These are phyloP conservation scores for Aphelenchoides fujianensis DNA, from an alignment of 1,140 invertebrate genomes.

Conservation along the genomic window DNA sequence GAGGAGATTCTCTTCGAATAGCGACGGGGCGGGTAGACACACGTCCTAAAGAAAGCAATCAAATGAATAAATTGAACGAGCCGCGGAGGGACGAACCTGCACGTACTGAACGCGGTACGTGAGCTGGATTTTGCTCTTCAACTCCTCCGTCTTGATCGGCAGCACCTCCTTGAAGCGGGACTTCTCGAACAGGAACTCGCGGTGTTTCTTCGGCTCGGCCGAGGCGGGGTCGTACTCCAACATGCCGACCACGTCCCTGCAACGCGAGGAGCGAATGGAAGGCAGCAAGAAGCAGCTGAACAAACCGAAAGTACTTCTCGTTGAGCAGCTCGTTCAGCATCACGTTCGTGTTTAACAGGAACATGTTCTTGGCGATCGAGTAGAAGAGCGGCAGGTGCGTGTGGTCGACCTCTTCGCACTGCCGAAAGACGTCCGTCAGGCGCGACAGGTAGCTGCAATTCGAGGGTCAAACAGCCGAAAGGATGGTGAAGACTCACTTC, in stretches of 20 bases:
- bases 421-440: constrained; percentile 87
- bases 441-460: constrained; percentile 84
- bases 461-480: constrained; percentile 22
- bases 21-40: constrained; percentile 94
- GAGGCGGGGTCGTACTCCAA: constrained; percentile 88
- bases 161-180: constrained; percentile 82
- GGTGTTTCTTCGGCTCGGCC: constrained; percentile 74
- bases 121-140: constrained; percentile 96
- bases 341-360: constrained; percentile 93
- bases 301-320: constrained; percentile 66
- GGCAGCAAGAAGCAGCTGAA: constrained; percentile 17
- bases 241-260: constrained; percentile 96
- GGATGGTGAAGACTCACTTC: constrained; percentile 46
- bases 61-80: too few relatives aligned
- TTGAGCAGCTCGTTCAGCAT: constrained; percentile 95
- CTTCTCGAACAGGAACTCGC: constrained; percentile 87
- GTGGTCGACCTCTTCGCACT: constrained; percentile 90
- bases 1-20: constrained; percentile 98
- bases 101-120: constrained; percentile 99
- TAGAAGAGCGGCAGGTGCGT: constrained; percentile 91
- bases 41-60: constrained; percentile 76
- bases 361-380: constrained; percentile 98
- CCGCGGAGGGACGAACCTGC: constrained; percentile 71
- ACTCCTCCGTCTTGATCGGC: constrained; percentile 87
- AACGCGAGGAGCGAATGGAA: constrained; percentile 65